A percentile compares a stretch with the other conserved stretches of the same genome.
Conservation (phyloP, 2,888 invertebrate genomes). For the Cheilosia pagana region DNA sequence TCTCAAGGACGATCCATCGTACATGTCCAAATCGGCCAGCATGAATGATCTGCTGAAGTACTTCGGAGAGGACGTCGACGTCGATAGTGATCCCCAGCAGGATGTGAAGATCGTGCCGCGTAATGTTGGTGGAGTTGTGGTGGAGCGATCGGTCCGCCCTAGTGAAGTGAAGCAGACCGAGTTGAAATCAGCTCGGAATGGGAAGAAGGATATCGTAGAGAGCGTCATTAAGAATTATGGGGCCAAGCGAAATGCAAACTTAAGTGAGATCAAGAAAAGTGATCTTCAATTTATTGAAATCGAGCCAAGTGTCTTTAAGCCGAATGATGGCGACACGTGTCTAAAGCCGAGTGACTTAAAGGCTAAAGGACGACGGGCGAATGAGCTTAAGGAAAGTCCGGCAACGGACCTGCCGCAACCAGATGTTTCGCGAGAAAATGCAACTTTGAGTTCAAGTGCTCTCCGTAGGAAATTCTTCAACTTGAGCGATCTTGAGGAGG, state of each 20-base stretch:
- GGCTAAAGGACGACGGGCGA: not conserved
- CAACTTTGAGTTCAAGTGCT: not conserved
- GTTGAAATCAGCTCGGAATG: not conserved
- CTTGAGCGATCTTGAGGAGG: conserved; percentile 19
- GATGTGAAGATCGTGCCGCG: conserved; percentile 15
- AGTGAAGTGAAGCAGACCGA: conserved; percentile 37
- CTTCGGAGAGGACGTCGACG: conserved; percentile 79
- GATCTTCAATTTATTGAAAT: conserved; percentile 24
- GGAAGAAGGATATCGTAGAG: conserved; percentile 1
- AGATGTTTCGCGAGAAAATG: not conserved
- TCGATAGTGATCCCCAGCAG: conserved; percentile 71
- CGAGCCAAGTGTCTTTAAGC: conserved; percentile 23
- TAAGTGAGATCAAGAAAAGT: conserved; percentile 20
- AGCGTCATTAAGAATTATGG: conserved; percentile 28
- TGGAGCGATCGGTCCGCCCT: conserved; percentile 12
- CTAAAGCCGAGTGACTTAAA: conserved; percentile 24
- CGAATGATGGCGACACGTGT: not conserved
- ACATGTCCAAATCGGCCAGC: conserved; percentile 76
- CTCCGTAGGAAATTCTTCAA: conserved; percentile 25
- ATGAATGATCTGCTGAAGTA: conserved; percentile 80
- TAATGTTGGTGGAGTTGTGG: not conserved
- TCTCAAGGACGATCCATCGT: conserved; percentile 77
- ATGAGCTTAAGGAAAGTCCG: not conserved
- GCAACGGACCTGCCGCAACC: not conserved
- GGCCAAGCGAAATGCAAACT: not conserved